phyloP scores from a whole-genome alignment of 2,888 invertebrate genomes.

The Drosophila trichaetosa region DNA sequence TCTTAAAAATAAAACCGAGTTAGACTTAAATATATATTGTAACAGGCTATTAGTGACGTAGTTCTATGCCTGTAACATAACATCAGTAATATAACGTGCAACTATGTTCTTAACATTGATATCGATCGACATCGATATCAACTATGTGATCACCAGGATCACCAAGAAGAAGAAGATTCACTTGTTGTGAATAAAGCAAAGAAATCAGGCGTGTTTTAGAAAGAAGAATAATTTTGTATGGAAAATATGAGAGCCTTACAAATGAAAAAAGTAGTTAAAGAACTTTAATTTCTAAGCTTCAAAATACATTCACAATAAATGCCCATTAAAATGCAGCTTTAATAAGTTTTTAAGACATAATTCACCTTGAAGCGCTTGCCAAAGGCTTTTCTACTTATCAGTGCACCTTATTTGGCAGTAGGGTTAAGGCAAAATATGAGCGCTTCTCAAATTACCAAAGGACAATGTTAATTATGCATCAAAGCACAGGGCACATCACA shows the following conservation, averaged over 20 bases:
- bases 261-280: too few relatives aligned
- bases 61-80: too few relatives aligned
- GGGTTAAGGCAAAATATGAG: slow-evolving; percentile 62
- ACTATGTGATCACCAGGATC: too few relatives aligned
- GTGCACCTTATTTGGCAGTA: slow-evolving; percentile 41
- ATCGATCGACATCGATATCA: too few relatives aligned
- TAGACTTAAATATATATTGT: not conserved
- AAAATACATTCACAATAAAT: not conserved
- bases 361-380: slow-evolving; percentile 25
- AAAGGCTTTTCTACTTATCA: slow-evolving; percentile 47
- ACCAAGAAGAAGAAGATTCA: too few relatives aligned
- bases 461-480: slow-evolving; percentile 81
- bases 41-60: too few relatives aligned
- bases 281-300: not conserved
- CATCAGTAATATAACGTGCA: too few relatives aligned
- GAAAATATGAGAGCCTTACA: not conserved
- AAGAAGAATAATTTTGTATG: too few relatives aligned
- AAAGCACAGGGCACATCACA: slow-evolving; percentile 55
- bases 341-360: slow-evolving; percentile 20
- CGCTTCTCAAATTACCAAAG: slow-evolving; percentile 74
- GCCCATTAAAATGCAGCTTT: not conserved
- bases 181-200: too few relatives aligned
- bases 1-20: not conserved
- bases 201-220: too few relatives aligned
- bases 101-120: too few relatives aligned